Base-by-base conservation (phyloP, 2,113 vertebrate species). In the Carassius carassius region DNA sequence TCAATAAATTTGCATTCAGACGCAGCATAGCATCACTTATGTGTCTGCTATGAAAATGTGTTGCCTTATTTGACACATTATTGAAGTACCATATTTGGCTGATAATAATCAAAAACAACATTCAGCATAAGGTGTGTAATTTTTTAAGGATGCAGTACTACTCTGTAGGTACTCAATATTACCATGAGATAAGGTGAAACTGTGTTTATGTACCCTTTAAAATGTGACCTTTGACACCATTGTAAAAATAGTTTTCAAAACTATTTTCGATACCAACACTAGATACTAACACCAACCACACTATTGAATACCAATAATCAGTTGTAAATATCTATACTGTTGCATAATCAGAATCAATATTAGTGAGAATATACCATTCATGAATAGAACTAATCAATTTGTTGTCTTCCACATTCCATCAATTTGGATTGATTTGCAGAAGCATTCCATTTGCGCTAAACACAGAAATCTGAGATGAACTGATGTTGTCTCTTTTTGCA, bases 361-460 rank as follows among this genome's bases (percentile, higher is more conserved):
- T 41, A 41, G 19, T 60, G 4, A 23, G 19, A 11, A 37, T 60
- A 78, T 32, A 56, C 54, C 10, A 78, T 60, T 78, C 19, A 60
- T 16, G 17, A 47, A 60, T 29, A 17, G 29, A 65, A 75, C 54
- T 12, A 41, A 51, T 73, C 41, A 35, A 49, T 67, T 41, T 63
- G 73, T 83, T 73, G 58, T 25, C n/a, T 63, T 67, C 14, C 51
- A 78, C 74, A 21, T 83, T 62, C 17, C 44, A 44, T 69, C 16
- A 49, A 17, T 32, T 67, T 25, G 37, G 60, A 69, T 82, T 35
- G 79, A 56, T 35, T 73, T 82, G 62, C 23, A 85, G 29, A 35
- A 70, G 23, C 62, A 0, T 41, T 76, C 14, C 56, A 79, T 76
- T 86, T 2, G n/a, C 32, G 75, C 41, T 12, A 9, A 70, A 74